A percentile compares a stretch with the other conserved stretches of the same genome.
Evolutionary conservation across 2,113 vertebrate genomes (phyloP).

Genomic region (Ahaetulla prasina): DNA sequence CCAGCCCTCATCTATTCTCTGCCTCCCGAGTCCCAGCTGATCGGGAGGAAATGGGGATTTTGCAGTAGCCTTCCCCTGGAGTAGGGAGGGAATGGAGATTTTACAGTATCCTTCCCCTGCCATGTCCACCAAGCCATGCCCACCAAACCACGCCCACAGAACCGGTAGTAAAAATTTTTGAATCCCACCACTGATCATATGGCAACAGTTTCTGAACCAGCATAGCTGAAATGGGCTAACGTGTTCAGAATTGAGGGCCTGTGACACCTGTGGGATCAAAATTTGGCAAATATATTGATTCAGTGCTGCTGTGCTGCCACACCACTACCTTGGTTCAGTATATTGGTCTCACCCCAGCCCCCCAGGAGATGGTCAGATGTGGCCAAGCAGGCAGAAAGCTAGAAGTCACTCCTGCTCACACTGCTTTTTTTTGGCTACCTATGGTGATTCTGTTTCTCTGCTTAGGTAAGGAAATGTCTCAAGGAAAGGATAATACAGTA

Average conservation of each 20-base stretch:
- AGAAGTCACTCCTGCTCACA: not conserved
- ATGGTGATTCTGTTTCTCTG: not conserved
- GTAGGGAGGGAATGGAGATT: too few relatives aligned
- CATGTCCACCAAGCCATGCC: too few relatives aligned
- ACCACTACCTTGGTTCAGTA: not conserved
- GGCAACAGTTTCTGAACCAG: not conserved
- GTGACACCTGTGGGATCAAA: not conserved
- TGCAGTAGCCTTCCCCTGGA: too few relatives aligned
- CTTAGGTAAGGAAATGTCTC: not conserved
- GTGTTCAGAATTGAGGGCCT: not conserved
- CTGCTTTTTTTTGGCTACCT: not conserved
- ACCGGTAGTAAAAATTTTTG: too few relatives aligned
- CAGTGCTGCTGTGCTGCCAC: too few relatives aligned
- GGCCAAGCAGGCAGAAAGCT: not conserved
- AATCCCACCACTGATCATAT: too few relatives aligned
- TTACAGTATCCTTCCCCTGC: too few relatives aligned
- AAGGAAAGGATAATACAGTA: not conserved
- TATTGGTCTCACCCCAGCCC: not conserved
- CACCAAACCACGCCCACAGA: too few relatives aligned
- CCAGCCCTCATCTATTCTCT: too few relatives aligned
- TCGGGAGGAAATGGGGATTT: too few relatives aligned
- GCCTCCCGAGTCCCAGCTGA: too few relatives aligned
- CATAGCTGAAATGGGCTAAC: not conserved
- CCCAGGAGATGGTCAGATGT: not conserved
- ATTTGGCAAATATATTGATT: not conserved